Evolutionary conservation across 2,797 vertebrate genomes (phyloP), one percentile per base, ranked within the genome.

Genomic region (Arctocebus calabarensis): DNA sequence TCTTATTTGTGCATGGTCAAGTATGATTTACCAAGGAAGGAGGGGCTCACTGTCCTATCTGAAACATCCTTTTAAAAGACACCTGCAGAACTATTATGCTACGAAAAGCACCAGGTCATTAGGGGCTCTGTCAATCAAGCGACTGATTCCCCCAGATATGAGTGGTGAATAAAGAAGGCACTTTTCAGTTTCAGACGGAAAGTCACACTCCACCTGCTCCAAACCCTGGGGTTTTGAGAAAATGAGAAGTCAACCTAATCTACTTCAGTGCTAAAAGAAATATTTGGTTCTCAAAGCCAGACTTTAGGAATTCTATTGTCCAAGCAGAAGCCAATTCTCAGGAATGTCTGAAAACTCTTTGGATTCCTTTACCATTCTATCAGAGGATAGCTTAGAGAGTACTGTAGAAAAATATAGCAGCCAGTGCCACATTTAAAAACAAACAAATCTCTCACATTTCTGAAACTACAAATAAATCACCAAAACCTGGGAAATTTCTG

Each of bases 111-210:
- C 68, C 83, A 82, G 96, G 96, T 96, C 96, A 96, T 97, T 91
- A 93, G 84, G 92, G 89, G 78, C 87, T 85, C 94, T 83, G 95
- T 97, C 96, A 97, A 93, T 97, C 96, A 97, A 97, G 92, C 61
- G 82, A 83, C 86, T 92, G 93, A 97, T 97, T 97, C 84, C 40
- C 96, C 94, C 74, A 96, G 96, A 97, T 97, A 97, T 2, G 32
- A 43, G 74, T 68, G 84, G 52, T 90, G 95, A 97, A 96, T 94
- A 96, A 96, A 96, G 96, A 96, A 97, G 81, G 73, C 5, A 90
- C 95, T 95, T 97, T 96, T 94, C 88, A 22, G 82, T 96, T 97
- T 98, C 96, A 97, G 84, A 75, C 89, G 88, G 95, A 97, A 93
- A 95, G 96, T 95, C 89, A 96, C 91, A 97, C 84, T 88, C 81